Evolutionary conservation across 2,888 invertebrate species (phyloP), one percentile per base, ranked within the genome.

Genomic region (Odontothrips loti): DNA sequence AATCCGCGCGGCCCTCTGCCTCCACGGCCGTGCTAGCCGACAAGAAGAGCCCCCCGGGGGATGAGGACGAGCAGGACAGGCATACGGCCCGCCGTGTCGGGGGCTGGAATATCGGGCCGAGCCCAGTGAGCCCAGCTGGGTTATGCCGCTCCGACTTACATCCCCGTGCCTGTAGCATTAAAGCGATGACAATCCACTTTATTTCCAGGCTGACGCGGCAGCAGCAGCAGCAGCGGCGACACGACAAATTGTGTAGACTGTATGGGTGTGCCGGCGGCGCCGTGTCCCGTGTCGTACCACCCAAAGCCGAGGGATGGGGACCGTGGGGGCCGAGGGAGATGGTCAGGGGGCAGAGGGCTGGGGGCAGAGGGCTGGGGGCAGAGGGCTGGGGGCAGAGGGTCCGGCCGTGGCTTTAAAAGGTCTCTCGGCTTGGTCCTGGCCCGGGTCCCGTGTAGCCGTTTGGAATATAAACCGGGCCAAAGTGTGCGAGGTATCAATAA

Each of bases 151-250:
- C 17, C 58, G n/a, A 58, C 58, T 58, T 58, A 17, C n/a, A 20
- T 58, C n/a, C 58, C 58, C 34, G 34, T 17, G 58, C 58, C 58
- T 58, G 58, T 58, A 58, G 58, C 58, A 58, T 58, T 58, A 58
- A 58, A 58, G 58, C 58, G 58, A 58, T 58, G 58, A 58, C 58
- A 58, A 58, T 58, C 58, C 58, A 58, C 58, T 58, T 58, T 58
- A 58, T 58, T 58, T n/a, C 17, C 20, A 58, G 58, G 17, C 58
- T n/a, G 58, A 43, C 34, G 34, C 34, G 6, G 34, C 34, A 6
- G 34, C 34, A 43, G 58, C 58, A 1, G 4, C 58, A 15, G 20
- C 58, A 58, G 3, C 34, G 34, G 34, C 11, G n/a, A 17, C 20
- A 58, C 58, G 58, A 58, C 58, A 58, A 58, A 58, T 17, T 58